phyloP scores from a whole-genome alignment of 2,797 vertebrate genomes.

The Sciaenops ocellatus region DNA sequence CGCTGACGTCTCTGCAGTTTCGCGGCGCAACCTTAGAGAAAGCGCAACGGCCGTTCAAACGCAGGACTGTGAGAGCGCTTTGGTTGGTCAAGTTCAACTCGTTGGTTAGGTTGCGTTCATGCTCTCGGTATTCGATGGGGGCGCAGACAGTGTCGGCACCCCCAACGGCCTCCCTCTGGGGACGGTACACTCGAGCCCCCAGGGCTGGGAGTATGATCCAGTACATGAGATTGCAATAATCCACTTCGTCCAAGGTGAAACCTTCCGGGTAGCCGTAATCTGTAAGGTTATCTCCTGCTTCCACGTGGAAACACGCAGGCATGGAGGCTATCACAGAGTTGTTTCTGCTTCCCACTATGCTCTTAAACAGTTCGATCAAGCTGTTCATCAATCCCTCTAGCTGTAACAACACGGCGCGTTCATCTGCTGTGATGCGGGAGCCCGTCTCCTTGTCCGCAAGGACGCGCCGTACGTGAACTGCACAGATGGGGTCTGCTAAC shows the following conservation, averaged over 20 bases:
- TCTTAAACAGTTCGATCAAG: background rate
- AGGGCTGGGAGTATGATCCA: conserved; percentile 19
- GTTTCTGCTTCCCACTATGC: background rate
- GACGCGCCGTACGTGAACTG: accelerated
- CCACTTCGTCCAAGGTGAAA: conserved; percentile 15
- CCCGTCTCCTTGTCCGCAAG: accelerated
- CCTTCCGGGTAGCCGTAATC: accelerated
- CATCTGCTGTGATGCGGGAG: accelerated
- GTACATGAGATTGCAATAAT: conserved; percentile 49
- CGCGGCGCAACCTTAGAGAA: no score
- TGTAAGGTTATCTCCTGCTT: no score
- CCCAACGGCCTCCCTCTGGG: accelerated
- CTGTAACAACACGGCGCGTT: background rate
- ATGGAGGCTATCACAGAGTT: conserved; percentile 33
- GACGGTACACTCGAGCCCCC: background rate
- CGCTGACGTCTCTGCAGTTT: no score
- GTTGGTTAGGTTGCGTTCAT: no score
- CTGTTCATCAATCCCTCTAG: background rate
- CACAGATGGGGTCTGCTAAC: background rate
- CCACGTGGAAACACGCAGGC: background rate
- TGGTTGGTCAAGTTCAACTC: no score
- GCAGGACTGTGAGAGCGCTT: no score
- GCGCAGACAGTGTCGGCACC: no score
- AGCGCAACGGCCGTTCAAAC: no score
- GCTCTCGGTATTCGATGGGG: no score